A percentile compares a stretch with the other conserved stretches of the same genome.
phyloP scores from a whole-genome alignment of 2,888 invertebrate genomes.

The Hermodice carunculata region DNA sequence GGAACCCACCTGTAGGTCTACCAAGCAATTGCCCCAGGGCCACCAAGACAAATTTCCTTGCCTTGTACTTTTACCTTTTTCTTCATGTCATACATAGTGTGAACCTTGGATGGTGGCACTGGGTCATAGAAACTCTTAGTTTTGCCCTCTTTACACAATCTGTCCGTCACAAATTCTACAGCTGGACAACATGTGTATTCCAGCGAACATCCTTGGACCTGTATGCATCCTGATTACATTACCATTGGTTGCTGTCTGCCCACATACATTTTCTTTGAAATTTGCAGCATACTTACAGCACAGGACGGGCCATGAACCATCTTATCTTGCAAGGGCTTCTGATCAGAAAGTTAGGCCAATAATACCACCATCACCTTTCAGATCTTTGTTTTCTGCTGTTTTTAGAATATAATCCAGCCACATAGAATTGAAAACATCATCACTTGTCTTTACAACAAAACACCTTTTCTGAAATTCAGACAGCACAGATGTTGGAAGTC shows the following conservation, averaged over 20 bases:
- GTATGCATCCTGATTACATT: neutral
- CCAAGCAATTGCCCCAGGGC: too few species aligned
- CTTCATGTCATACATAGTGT: neutral
- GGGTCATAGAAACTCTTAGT: neutral
- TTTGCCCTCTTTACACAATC: too few species aligned
- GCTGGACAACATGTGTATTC: too few species aligned
- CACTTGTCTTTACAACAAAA: neutral
- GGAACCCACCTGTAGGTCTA: too few species aligned
- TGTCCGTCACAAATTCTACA: too few species aligned
- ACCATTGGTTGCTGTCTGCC: neutral
- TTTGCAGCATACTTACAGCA: neutral
- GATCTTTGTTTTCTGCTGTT: neutral
- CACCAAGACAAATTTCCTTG: too few species aligned
- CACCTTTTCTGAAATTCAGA: neutral
- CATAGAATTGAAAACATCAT: neutral
- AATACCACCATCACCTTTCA: neutral
- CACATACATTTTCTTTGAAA: neutral
- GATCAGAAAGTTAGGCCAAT: neutral
- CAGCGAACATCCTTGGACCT: too few species aligned
- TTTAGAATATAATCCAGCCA: neutral
- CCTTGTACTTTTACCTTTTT: too few species aligned
- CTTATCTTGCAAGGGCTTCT: neutral
- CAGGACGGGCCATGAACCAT: slow-evolving; percentile 2
- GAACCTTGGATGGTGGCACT: neutral
- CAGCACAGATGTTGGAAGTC: neutral